Evolutionary conservation across 2,113 vertebrate genomes (phyloP), one percentile per base, ranked within the genome.

Genomic region (Protomyctophum bolini): DNA sequence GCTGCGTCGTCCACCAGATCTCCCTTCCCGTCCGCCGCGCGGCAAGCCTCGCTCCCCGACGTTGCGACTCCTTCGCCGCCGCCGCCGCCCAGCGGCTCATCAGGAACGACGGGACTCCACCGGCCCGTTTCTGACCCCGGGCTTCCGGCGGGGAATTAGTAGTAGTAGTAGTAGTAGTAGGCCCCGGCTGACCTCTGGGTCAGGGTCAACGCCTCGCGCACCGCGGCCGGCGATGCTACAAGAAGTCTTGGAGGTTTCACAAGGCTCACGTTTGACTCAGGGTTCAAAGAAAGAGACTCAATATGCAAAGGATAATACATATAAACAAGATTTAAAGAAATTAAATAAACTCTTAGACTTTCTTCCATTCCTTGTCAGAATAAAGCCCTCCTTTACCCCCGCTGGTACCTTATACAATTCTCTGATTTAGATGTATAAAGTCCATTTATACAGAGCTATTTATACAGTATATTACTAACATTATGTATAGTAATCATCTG

Each of bases 51-150:
- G 51, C 91, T 98, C 68, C 95, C 97, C 47, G 95, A 97, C 64
- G 93, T 95, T 65, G 93, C 94, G 68, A 3, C 33, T 41, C 33
- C 33, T 41, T 41, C 33, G 5, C 33, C 33, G 5, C 74, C 92
- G 33, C 33, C 33, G 33, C 93, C 94, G 68, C 75, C 92, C 85
- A 92, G 88, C 92, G 91, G 91, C 91, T 91, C 91, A 91, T 87
- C 83, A 87, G 93, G 89, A 90, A 91, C 84, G 70, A 81, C 89
- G 91, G 93, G 91, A 91, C 95, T 99, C 87, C 95, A 96, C 84
- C 94, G 98, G 91, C 97, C 97, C 83, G 93, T 94, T 83, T 99
- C 97, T 63, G 96, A 99, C 93, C 97, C 96, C 85, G 95, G 95
- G 90, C 94, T 97, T 93, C 97, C 95, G 69, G 95, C 95, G 69